Percentiles rank a stretch among this genome's conserved stretches.
Conservation (phyloP, 2,797 vertebrate genomes). For the Coendou prehensilis region DNA sequence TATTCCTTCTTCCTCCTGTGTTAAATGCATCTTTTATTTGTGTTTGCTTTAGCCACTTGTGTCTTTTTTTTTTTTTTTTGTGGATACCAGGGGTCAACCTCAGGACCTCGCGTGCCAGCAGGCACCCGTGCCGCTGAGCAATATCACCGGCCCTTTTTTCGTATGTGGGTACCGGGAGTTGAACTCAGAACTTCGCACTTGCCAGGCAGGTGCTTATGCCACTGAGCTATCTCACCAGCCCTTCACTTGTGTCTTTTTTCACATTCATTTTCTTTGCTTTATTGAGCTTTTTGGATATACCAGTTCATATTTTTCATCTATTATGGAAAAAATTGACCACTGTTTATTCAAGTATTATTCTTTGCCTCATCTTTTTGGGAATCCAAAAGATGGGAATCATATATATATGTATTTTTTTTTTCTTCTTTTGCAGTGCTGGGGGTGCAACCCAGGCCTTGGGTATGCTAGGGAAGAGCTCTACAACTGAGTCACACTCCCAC, state of each 20-base stretch:
- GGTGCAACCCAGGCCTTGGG: not conserved
- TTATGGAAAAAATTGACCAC: not conserved
- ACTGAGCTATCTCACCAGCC: no score
- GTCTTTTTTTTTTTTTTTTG: not conserved
- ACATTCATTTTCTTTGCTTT: conserved; percentile 32
- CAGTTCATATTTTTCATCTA: not conserved
- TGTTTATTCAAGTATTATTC: not conserved
- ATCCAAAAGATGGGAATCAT: not conserved
- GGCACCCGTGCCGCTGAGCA: no score
- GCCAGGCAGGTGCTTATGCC: no score
- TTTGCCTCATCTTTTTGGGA: not conserved
- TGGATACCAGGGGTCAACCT: no score
- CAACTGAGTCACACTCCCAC: not conserved
- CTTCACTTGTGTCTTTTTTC: not conserved
- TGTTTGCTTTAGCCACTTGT: not conserved
- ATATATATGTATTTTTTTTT: no score
- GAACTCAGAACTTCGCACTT: no score
- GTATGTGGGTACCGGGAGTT: no score
- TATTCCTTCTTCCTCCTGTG: not conserved
- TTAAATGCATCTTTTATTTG: conserved; percentile 18
- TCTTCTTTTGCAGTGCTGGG: not conserved
- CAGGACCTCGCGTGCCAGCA: no score
- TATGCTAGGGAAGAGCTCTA: not conserved
- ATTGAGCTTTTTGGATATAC: conserved; percentile 32
- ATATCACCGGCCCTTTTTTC: no score